phyloP scores from a whole-genome alignment of 1,140 invertebrate species.

The Pissodes strobi region DNA sequence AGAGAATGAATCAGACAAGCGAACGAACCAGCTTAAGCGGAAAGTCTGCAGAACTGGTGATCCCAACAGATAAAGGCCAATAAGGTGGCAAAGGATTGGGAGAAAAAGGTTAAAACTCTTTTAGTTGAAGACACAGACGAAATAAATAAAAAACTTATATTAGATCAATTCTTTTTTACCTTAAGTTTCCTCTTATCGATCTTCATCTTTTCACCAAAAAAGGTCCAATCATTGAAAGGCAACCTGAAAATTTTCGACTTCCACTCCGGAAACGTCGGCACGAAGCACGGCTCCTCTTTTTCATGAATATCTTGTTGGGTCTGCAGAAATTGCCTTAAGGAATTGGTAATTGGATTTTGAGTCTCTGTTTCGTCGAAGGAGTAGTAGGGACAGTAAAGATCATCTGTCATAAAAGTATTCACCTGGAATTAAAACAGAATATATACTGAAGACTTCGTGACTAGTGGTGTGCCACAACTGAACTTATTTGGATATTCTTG shows the following conservation, averaged over 20 bases:
- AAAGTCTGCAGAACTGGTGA: too few relatives aligned
- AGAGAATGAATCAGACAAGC: too few relatives aligned
- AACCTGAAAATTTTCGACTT: constrained; percentile 33
- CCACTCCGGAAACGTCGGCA: constrained; percentile 31
- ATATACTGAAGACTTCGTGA: too few relatives aligned
- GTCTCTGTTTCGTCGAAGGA: neutral
- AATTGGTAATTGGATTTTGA: constrained; percentile 10
- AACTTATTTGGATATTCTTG: too few relatives aligned
- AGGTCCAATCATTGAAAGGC: constrained; percentile 32
- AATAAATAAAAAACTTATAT: too few relatives aligned
- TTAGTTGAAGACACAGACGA: too few relatives aligned
- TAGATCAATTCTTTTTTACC: neutral
- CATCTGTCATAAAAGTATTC: constrained; percentile 20
- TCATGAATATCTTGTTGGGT: constrained; percentile 1
- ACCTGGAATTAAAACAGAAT: too few relatives aligned
- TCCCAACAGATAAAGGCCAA: too few relatives aligned
- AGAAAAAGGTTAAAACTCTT: too few relatives aligned
- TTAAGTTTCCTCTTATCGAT: constrained; percentile 21
- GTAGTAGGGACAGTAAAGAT: constrained; percentile 8
- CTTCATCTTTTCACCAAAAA: constrained; percentile 16
- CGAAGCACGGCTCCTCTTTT: constrained; percentile 9
- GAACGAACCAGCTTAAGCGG: too few relatives aligned
- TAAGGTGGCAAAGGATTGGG: too few relatives aligned
- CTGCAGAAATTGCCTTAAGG: constrained; percentile 16
- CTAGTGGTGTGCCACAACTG: too few relatives aligned